phyloP scores from a whole-genome alignment of 2,888 invertebrate genomes.

The Apodemia duryi region DNA sequence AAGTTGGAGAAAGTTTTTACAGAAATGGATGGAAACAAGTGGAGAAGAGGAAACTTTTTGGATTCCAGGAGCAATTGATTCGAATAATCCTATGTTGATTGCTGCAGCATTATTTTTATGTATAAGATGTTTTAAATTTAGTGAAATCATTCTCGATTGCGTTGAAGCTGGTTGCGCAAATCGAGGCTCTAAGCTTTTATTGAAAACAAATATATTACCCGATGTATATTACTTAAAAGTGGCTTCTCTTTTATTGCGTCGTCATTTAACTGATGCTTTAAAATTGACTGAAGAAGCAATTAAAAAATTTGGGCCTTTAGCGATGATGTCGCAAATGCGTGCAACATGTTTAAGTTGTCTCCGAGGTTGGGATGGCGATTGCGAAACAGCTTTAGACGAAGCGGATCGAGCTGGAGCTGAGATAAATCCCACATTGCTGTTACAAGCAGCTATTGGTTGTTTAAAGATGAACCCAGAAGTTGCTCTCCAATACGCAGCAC shows the following conservation, averaged over 20 bases:
- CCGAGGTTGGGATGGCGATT: slow-evolving; percentile 54
- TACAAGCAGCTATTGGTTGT: slow-evolving; percentile 50
- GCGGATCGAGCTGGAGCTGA: slow-evolving; percentile 54
- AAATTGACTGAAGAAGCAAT: slow-evolving; percentile 44
- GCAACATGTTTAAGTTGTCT: slow-evolving; percentile 46
- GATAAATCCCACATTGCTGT: slow-evolving; percentile 46
- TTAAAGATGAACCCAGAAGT: slow-evolving; percentile 41
- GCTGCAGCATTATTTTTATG: slow-evolving; percentile 69
- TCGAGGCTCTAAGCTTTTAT: slow-evolving; percentile 42
- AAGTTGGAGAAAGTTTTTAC: slow-evolving; percentile 55
- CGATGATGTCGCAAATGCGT: slow-evolving; percentile 57
- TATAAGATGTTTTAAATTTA: slow-evolving; percentile 57
- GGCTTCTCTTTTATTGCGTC: slow-evolving; percentile 49
- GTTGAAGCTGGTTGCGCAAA: slow-evolving; percentile 48
- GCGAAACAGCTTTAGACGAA: slow-evolving; percentile 47
- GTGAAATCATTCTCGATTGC: slow-evolving; percentile 52
- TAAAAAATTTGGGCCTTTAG: slow-evolving; percentile 51
- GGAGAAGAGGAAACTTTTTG: slow-evolving; percentile 66
- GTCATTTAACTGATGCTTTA: slow-evolving; percentile 45
- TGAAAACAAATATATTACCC: slow-evolving; percentile 32
- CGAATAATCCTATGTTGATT: slow-evolving; percentile 53
- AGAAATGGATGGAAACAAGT: slow-evolving; percentile 54
- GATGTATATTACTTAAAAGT: slow-evolving; percentile 57
- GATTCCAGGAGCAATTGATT: slow-evolving; percentile 47
- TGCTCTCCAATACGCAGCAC: slow-evolving; percentile 62